A percentile compares a stretch with the other conserved stretches of the same genome.
Conservation (phyloP, 2,888 invertebrate species). For the Drosophila picticornis region DNA sequence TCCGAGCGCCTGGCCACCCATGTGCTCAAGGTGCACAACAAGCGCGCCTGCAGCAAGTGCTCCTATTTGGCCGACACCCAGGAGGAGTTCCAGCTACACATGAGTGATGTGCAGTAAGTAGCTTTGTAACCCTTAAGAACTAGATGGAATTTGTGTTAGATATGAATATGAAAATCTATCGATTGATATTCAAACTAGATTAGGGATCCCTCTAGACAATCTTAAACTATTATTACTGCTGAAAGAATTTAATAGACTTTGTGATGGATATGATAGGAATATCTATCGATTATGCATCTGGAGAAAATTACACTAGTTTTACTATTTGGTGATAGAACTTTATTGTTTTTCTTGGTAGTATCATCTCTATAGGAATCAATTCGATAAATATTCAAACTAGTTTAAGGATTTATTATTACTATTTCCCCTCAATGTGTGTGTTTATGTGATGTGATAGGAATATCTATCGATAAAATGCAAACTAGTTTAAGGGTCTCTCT, state of each 20-base stretch:
- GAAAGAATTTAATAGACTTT: not conserved
- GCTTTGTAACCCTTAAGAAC: not conserved
- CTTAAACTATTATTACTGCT: not conserved
- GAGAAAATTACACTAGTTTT: not conserved
- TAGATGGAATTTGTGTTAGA: not conserved
- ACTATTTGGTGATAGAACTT: not conserved
- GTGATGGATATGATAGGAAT: not conserved
- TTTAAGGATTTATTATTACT: not conserved
- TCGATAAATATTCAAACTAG: not conserved
- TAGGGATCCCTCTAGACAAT: not conserved
- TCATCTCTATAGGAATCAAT: not conserved
- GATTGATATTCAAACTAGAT: not conserved
- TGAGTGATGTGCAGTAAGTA: slow-evolving; percentile 91
- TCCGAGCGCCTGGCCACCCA: slow-evolving; percentile 95
- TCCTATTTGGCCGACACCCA: slow-evolving; percentile 94
- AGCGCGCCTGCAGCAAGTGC: slow-evolving; percentile 95
- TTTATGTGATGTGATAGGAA: not conserved
- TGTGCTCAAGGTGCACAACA: slow-evolving; percentile 96
- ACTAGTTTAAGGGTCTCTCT: not conserved
- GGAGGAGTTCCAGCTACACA: slow-evolving; percentile 91
- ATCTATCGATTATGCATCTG: not conserved
- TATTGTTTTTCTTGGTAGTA: no score
- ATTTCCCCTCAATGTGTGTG: not conserved
- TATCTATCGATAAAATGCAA: not conserved
- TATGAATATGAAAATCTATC: not conserved